Evolutionary conservation across 2,797 vertebrate genomes (phyloP).

Genomic region (Pampus argenteus): DNA sequence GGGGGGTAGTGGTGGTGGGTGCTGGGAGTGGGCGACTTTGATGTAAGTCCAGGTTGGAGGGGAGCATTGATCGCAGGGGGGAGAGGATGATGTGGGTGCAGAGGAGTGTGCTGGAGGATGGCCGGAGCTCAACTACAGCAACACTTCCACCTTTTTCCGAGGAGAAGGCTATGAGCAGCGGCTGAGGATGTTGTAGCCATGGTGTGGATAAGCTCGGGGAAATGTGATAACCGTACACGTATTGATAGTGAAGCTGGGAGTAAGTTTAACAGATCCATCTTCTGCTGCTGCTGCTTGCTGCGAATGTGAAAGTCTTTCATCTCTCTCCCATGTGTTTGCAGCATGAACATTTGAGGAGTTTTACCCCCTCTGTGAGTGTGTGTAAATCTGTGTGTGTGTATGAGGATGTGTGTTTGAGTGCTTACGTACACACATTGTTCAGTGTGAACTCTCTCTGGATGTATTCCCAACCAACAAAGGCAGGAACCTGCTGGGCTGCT

Average conservation of each 20-base stretch:
- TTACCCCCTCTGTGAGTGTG: conserved; percentile 65
- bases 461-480: conserved; percentile 72
- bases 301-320: conserved; percentile 77
- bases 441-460: conserved; percentile 67
- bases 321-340: conserved; percentile 73
- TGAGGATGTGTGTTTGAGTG: conserved; percentile 49
- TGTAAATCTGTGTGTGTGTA: conserved; percentile 42
- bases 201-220: conserved; percentile 59
- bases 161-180: conserved; percentile 19
- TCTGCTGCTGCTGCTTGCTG: conserved; percentile 53
- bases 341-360: conserved; percentile 67
- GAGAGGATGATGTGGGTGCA: conserved; percentile 42
- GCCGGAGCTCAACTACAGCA: conserved; percentile 50
- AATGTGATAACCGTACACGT: conserved; percentile 54
- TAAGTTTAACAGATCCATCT: conserved; percentile 72
- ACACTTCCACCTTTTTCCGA: conserved; percentile 56
- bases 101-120: conserved; percentile 54
- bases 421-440: conserved; percentile 50
- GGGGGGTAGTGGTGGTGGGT: conserved; percentile 23
- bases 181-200: conserved; percentile 46
- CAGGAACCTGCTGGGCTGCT: conserved; percentile 74
- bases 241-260: conserved; percentile 52
- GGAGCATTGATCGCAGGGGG: conserved; percentile 77
- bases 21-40: conserved; percentile 68
- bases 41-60: conserved; percentile 82